These are phyloP conservation scores for Coturnix japonica DNA, from an alignment of 2,113 vertebrate genomes.

Conservation along the genomic window DNA sequence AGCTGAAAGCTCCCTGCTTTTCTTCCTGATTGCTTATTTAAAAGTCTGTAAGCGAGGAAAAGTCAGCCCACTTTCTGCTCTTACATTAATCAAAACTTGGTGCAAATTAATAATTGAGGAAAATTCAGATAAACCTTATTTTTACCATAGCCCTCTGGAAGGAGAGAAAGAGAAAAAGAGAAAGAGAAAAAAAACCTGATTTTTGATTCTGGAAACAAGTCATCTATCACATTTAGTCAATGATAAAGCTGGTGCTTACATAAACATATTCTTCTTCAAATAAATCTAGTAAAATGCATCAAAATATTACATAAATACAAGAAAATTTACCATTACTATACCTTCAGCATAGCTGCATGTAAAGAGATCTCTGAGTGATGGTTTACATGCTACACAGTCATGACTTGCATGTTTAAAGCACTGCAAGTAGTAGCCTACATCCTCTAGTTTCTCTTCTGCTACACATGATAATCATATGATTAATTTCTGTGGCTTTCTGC, in stretches of 20 bases:
- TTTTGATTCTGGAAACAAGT: constrained; percentile 42
- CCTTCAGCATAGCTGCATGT: constrained; percentile 66
- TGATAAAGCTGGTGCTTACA: constrained; percentile 1
- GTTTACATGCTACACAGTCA: constrained; percentile 47
- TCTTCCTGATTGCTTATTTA: not conserved
- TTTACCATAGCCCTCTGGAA: constrained; percentile 52
- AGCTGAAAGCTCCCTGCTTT: not conserved
- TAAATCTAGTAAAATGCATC: constrained; percentile 9
- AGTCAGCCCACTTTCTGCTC: not conserved
- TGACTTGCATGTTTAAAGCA: constrained; percentile 61
- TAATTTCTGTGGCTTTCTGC: constrained; percentile 73
- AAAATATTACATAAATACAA: not conserved
- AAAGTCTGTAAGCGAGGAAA: not conserved
- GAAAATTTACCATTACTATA: constrained; percentile 61
- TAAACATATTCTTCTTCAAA: constrained; percentile 28
- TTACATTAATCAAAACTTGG: constrained; percentile 20
- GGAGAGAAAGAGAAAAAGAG: constrained; percentile 48
- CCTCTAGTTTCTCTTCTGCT: constrained; percentile 65
- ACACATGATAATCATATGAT: constrained; percentile 81
- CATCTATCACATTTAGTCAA: not conserved
- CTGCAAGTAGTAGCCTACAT: constrained; percentile 63
- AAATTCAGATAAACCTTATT: constrained; percentile 39
- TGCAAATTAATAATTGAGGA: constrained; percentile 36
- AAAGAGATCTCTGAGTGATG: constrained; percentile 66
- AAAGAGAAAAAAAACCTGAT: constrained; percentile 47